Conservation (phyloP, 2,888 invertebrate genomes). For the Rugalucina vietnamica region DNA sequence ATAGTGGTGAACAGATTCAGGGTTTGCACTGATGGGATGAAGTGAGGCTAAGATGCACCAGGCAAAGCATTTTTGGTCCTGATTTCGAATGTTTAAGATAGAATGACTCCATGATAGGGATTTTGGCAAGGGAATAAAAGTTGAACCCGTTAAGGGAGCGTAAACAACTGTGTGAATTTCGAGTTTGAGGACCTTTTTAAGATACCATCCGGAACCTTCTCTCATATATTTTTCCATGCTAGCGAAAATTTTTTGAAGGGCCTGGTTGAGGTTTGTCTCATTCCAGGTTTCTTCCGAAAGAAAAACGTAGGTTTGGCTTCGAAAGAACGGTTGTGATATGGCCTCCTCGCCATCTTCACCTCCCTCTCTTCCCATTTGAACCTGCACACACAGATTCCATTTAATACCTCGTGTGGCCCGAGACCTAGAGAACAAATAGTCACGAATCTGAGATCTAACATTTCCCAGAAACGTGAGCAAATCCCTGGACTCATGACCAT, state of each 20-base stretch:
- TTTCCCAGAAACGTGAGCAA: too few relatives aligned
- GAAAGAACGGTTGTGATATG: slow-evolving; percentile 24
- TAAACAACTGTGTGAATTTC: slow-evolving; percentile 40
- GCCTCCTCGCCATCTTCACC: neutral
- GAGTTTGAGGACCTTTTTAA: slow-evolving; percentile 25
- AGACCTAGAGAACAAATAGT: too few relatives aligned
- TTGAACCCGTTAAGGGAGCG: slow-evolving; percentile 28
- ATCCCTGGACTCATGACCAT: too few relatives aligned
- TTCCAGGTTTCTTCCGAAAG: neutral
- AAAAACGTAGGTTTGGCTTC: slow-evolving; percentile 31
- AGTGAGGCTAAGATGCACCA: slow-evolving; percentile 25
- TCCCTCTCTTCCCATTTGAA: slow-evolving; percentile 45
- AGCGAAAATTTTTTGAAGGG: slow-evolving; percentile 34
- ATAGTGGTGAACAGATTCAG: slow-evolving; percentile 35
- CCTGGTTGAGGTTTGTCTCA: slow-evolving; percentile 37
- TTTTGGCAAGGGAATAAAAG: slow-evolving; percentile 26
- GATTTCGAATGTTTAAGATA: slow-evolving; percentile 32
- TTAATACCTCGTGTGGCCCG: slow-evolving; percentile 37
- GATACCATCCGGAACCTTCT: slow-evolving; percentile 30
- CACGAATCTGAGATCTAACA: too few relatives aligned
- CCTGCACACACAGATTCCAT: slow-evolving; percentile 44
- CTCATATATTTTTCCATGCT: slow-evolving; percentile 35
- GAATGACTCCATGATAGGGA: neutral
- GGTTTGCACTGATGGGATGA: slow-evolving; percentile 10
- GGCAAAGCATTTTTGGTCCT: slow-evolving; percentile 39